These are phyloP conservation scores for Palaemon carinicauda DNA, from an alignment of 1,140 invertebrate species.

Conservation along the genomic window DNA sequence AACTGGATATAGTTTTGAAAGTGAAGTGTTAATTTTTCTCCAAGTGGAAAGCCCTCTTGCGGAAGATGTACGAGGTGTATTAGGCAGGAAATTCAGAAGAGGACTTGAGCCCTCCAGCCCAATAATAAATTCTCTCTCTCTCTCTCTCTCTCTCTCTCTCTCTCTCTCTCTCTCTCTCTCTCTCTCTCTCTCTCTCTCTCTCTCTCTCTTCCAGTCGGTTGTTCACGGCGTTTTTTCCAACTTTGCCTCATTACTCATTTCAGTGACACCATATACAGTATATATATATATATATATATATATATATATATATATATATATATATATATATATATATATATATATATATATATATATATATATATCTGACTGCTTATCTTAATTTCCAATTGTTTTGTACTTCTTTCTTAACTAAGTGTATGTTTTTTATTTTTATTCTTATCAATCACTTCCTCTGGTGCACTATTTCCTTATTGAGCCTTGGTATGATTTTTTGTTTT, in stretches of 20 bases:
- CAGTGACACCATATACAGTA: too few relatives aligned
- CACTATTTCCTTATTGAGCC: too few relatives aligned
- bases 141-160: constrained; percentile 22
- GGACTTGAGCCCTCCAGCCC: background rate
- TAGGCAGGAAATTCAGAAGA: too few relatives aligned
- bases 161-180: constrained; percentile 32
- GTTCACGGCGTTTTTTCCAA: background rate
- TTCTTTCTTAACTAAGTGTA: too few relatives aligned
- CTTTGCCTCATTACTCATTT: background rate
- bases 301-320: background rate
- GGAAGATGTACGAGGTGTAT: too few relatives aligned
- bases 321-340: background rate
- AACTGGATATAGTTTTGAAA: too few relatives aligned
- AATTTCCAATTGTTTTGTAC: too few relatives aligned
- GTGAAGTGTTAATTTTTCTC: too few relatives aligned
- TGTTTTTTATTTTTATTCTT: too few relatives aligned
- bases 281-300: background rate
- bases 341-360: constrained; percentile 10
- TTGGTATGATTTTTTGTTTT: background rate
- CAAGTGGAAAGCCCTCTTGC: too few relatives aligned
- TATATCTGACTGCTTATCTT: background rate
- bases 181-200: constrained; percentile 19
- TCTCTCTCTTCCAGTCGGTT: background rate
- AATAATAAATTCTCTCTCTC: background rate
- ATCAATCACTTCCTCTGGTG: too few relatives aligned